A percentile compares a stretch with the other conserved stretches of the same genome.
phyloP scores from a whole-genome alignment of 2,113 vertebrate genomes.

The Syngnathus scovelli region DNA sequence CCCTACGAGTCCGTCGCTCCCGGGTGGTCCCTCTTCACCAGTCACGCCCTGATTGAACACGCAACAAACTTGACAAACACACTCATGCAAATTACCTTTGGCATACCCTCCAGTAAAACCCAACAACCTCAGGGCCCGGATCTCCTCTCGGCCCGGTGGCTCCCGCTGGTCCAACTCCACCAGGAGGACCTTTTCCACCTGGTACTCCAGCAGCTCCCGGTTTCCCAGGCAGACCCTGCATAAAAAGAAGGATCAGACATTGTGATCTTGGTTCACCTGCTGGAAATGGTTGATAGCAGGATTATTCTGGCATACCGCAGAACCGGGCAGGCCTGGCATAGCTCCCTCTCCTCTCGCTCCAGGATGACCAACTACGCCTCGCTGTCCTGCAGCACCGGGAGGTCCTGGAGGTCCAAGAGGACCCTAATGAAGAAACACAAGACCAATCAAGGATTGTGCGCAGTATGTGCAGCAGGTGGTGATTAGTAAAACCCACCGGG shows the following conservation, averaged over 20 bases:
- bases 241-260: neutral
- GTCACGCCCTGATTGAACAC: conserved; percentile 73
- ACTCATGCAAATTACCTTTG: conserved; percentile 57
- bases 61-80: conserved; percentile 43
- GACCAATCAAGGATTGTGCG: neutral
- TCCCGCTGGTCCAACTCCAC: conserved; percentile 82
- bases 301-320: conserved; percentile 75
- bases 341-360: conserved; percentile 90
- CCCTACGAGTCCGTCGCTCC: conserved; percentile 85
- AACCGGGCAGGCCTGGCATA: conserved; percentile 85
- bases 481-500: conserved; percentile 58
- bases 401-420: conserved; percentile 90
- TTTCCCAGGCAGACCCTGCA: conserved; percentile 90
- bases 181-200: conserved; percentile 83
- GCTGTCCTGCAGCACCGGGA: conserved; percentile 84
- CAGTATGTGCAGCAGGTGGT: neutral
- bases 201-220: conserved; percentile 76
- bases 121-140: conserved; percentile 81
- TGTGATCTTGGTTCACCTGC: neutral
- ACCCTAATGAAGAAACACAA: conserved; percentile 70
- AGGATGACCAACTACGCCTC: conserved; percentile 89
- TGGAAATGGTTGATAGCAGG: neutral
- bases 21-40: conserved; percentile 86
- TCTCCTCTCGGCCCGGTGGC: conserved; percentile 85
- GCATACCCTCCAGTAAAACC: neutral